These are phyloP conservation scores for Ganaspis brasiliensis DNA, from an alignment of 2,888 invertebrate species.

Conservation along the genomic window DNA sequence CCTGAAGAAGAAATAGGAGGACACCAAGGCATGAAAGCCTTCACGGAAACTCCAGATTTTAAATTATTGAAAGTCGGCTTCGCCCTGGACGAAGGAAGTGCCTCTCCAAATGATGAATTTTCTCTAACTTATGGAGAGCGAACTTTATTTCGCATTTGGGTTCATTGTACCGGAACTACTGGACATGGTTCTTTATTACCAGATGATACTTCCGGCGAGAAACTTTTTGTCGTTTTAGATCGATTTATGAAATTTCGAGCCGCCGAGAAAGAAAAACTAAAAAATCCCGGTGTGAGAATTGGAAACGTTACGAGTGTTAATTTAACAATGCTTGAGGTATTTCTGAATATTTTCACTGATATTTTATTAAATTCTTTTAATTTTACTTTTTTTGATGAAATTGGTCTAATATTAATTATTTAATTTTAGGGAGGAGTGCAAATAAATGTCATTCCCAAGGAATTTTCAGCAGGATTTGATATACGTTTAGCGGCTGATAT, in stretches of 20 bases:
- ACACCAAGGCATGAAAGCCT: constrained; percentile 86
- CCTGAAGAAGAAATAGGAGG: constrained; percentile 92
- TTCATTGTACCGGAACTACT: constrained; percentile 86
- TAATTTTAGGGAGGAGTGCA: constrained; percentile 90
- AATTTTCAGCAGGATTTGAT: constrained; percentile 89
- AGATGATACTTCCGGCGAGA: constrained; percentile 88
- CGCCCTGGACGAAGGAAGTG: constrained; percentile 88
- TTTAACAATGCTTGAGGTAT: constrained; percentile 84
- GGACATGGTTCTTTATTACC: constrained; percentile 90
- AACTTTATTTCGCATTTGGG: constrained; percentile 85
- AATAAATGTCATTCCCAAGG: constrained; percentile 94
- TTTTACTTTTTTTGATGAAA: background rate
- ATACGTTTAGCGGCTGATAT: constrained; percentile 86
- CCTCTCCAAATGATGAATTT: constrained; percentile 69
- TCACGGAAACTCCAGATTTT: constrained; percentile 86
- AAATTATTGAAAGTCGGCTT: constrained; percentile 88
- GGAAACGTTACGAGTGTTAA: constrained; percentile 91
- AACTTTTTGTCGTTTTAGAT: constrained; percentile 84
- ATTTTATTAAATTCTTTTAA: background rate
- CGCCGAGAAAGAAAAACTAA: constrained; percentile 83
- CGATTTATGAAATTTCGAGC: constrained; percentile 86
- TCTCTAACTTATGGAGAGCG: constrained; percentile 82
- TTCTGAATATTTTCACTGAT: too few species aligned
- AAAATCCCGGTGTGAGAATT: constrained; percentile 81
- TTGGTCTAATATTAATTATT: background rate